Percentiles rank a stretch among this genome's conserved stretches.
Conservation (phyloP, 2,797 vertebrate genomes). For the Schizothorax lantsangensis region DNA sequence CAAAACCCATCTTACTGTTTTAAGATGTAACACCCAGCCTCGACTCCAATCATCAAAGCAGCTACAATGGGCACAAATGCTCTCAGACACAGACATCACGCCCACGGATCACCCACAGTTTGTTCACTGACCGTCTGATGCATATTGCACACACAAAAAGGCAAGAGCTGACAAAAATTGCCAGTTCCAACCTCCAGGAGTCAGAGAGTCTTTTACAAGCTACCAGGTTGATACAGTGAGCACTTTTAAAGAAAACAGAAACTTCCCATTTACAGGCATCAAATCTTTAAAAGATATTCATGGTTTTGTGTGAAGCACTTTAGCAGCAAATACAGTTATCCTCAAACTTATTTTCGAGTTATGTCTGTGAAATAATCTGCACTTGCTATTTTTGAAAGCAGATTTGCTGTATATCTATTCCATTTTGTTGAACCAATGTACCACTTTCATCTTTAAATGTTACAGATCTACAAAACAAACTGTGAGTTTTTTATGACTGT, state of each 20-base stretch:
- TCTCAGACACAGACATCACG: conserved; percentile 12
- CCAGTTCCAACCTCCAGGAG: neutral
- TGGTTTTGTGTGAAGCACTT: neutral
- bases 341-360: neutral
- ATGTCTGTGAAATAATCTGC: neutral
- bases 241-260: neutral
- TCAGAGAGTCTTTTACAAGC: neutral
- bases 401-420: neutral
- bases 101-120: neutral
- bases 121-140: conserved; percentile 22
- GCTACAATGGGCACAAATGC: conserved; percentile 5
- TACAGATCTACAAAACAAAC: neutral
- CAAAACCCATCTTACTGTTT: conserved; percentile 23
- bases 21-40: conserved; percentile 28
- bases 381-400: neutral
- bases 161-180: neutral
- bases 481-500: neutral
- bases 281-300: conserved; percentile 4
- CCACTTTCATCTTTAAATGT: neutral
- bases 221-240: neutral
- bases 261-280: neutral
- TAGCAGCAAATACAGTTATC: neutral
- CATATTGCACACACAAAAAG: conserved; percentile 1
- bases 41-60: conserved; percentile 18
- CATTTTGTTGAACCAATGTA: neutral